Percentiles rank a stretch among this genome's conserved stretches.
Conservation (phyloP, 2,888 invertebrate genomes). For the Nemoura dubitans region DNA sequence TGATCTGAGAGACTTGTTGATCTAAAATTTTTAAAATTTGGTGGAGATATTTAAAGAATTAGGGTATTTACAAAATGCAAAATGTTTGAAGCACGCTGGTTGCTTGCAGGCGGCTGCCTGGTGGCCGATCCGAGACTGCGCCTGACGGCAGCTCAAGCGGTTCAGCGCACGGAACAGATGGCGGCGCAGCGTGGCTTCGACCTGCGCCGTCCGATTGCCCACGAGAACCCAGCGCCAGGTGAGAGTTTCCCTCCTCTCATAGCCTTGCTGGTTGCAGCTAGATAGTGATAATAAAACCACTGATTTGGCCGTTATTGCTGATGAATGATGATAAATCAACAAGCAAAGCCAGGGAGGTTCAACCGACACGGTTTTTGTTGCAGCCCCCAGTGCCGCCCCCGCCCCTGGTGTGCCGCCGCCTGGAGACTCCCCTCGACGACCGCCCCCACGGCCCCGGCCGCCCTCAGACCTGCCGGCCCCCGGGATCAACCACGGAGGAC, state of each 20-base stretch:
- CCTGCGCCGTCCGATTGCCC: slow-evolving; percentile 73
- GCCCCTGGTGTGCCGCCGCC: slow-evolving; percentile 48
- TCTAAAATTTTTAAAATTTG: no score
- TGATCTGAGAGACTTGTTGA: no score
- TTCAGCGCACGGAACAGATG: slow-evolving; percentile 88
- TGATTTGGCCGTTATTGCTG: no score
- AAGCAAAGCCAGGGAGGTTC: no score
- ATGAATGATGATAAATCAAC: no score
- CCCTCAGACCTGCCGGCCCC: slow-evolving; percentile 27
- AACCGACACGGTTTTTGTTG: slow-evolving; percentile 22
- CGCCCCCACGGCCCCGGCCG: slow-evolving; percentile 46
- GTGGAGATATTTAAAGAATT: no score
- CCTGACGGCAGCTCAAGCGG: slow-evolving; percentile 77
- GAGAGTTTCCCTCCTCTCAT: no score
- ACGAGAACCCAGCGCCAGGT: no score
- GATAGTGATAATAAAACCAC: no score
- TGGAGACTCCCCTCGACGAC: slow-evolving; percentile 51
- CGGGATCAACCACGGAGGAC: background rate
- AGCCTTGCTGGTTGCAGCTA: no score
- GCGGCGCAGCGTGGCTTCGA: slow-evolving; percentile 86
- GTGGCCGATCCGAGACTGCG: slow-evolving; percentile 85
- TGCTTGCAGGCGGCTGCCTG: slow-evolving; percentile 74
- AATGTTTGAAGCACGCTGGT: no score
- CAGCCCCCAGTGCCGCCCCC: slow-evolving; percentile 51
- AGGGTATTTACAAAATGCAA: no score